Conservation (phyloP, 2,113 vertebrate genomes). For the Cricetomys ansorgei region DNA sequence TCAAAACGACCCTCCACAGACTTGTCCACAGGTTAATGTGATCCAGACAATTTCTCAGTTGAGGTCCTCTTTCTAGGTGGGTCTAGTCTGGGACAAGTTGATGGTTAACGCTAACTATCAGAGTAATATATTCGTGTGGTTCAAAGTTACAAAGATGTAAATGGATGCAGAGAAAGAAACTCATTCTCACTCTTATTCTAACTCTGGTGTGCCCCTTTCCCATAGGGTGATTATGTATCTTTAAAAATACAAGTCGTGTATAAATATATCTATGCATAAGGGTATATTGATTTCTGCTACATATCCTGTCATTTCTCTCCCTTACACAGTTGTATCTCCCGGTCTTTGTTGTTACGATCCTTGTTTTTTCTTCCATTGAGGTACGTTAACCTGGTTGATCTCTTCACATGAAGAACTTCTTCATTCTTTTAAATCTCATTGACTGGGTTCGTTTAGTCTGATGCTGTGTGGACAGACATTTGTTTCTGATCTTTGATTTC, state of each 20-base stretch:
- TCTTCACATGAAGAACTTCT: background rate
- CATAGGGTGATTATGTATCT: background rate
- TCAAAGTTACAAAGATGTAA: slow-evolving; percentile 6
- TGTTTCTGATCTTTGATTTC: slow-evolving; percentile 2
- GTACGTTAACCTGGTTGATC: background rate
- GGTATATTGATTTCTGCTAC: background rate
- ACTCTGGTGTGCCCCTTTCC: background rate
- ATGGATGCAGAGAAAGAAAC: background rate
- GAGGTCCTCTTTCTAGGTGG: background rate
- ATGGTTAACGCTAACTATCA: background rate
- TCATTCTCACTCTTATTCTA: background rate
- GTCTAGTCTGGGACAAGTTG: background rate
- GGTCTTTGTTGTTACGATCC: background rate
- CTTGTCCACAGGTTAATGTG: too few relatives aligned
- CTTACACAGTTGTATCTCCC: background rate
- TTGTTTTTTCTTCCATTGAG: background rate
- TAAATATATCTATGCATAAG: background rate
- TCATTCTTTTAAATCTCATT: background rate
- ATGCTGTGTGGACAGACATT: background rate
- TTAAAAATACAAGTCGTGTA: background rate
- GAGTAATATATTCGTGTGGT: background rate
- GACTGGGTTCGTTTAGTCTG: background rate
- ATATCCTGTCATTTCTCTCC: background rate
- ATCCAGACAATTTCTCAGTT: background rate
- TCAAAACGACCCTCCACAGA: background rate